Percentiles rank a stretch among this genome's conserved stretches.
These are phyloP conservation scores for Anagrus nilaparvatae DNA, from an alignment of 1,140 invertebrate genomes.

Conservation along the genomic window DNA sequence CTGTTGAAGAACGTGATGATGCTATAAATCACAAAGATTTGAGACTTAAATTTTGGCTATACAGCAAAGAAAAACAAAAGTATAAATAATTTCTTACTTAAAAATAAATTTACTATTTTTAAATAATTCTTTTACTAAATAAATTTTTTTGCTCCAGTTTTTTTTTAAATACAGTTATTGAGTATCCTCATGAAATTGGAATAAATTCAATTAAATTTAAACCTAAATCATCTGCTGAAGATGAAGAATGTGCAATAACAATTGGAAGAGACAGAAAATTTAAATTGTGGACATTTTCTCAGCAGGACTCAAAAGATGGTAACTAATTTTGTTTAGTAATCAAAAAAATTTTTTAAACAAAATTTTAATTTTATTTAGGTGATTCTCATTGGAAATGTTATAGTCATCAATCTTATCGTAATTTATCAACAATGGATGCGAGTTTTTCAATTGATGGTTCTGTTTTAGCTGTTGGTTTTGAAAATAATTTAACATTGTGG, in stretches of 20 bases:
- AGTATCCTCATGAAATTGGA: slow-evolving; percentile 57
- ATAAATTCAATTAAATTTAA: slow-evolving; percentile 55
- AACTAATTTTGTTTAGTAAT: slow-evolving; percentile 10
- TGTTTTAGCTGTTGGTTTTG: slow-evolving; percentile 60
- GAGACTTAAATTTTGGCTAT: slow-evolving; percentile 73
- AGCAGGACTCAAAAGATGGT: slow-evolving; percentile 42
- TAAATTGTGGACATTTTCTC: slow-evolving; percentile 59
- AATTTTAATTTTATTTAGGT: slow-evolving; percentile 30
- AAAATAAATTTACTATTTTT: slow-evolving; percentile 1
- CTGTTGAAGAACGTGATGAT: slow-evolving; percentile 56
- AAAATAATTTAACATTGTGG: slow-evolving; percentile 61
- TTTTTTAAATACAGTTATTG: slow-evolving; percentile 60
- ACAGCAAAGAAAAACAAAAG: slow-evolving; percentile 50
- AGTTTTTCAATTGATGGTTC: slow-evolving; percentile 70
- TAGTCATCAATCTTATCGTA: slow-evolving; percentile 52
- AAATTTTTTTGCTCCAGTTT: slow-evolving; percentile 44
- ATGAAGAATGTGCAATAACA: slow-evolving; percentile 48
- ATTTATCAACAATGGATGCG: slow-evolving; percentile 45
- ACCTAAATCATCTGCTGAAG: slow-evolving; percentile 36
- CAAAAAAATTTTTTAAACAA: slow-evolving; percentile 12
- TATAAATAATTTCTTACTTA: slow-evolving; percentile 30
- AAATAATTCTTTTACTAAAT: slow-evolving; percentile 13
- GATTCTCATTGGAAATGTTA: slow-evolving; percentile 55
- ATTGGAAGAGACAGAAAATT: slow-evolving; percentile 60
- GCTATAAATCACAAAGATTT: slow-evolving; percentile 50